These are phyloP conservation scores for Ichneumoninae sp. DNA, from an alignment of 2,888 invertebrate species.

Conservation along the genomic window DNA sequence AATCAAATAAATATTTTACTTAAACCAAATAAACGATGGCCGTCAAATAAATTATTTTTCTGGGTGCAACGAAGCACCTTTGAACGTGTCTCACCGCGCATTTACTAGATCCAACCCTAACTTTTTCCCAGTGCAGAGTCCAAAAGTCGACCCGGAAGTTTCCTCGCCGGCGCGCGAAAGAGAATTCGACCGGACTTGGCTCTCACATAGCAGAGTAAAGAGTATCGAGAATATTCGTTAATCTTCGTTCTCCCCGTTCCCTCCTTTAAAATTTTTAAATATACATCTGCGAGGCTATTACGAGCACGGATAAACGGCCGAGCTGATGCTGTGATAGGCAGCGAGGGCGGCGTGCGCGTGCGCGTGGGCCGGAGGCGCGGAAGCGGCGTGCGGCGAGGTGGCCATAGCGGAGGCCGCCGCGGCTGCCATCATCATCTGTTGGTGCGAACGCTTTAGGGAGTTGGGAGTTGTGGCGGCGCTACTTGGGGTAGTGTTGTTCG, in stretches of 20 bases:
- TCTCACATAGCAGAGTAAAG: constrained; percentile 2
- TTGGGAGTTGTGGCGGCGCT: constrained; percentile 85
- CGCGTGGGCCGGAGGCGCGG: constrained; percentile 88
- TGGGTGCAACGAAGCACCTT: too few species aligned
- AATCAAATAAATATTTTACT: too few species aligned
- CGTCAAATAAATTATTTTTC: too few species aligned
- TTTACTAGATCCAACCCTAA: too few species aligned
- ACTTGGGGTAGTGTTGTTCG: constrained; percentile 81
- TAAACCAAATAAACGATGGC: too few species aligned
- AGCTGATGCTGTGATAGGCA: constrained; percentile 89
- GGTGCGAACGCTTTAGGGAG: constrained; percentile 85
- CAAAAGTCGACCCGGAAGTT: background rate
- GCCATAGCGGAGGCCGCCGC: constrained; percentile 84
- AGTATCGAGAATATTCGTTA: background rate
- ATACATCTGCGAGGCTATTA: constrained; percentile 85
- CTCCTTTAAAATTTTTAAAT: background rate
- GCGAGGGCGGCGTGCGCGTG: constrained; percentile 88
- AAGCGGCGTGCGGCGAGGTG: constrained; percentile 87
- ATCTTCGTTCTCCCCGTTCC: background rate
- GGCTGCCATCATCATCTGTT: constrained; percentile 85
- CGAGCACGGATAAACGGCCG: constrained; percentile 94
- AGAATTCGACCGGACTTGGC: constrained; percentile 1
- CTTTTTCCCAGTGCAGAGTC: too few species aligned
- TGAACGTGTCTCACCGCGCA: too few species aligned
- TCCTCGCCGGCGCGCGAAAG: background rate